Conservation (phyloP, 1,140 invertebrate species). For the Varroa destructor region DNA sequence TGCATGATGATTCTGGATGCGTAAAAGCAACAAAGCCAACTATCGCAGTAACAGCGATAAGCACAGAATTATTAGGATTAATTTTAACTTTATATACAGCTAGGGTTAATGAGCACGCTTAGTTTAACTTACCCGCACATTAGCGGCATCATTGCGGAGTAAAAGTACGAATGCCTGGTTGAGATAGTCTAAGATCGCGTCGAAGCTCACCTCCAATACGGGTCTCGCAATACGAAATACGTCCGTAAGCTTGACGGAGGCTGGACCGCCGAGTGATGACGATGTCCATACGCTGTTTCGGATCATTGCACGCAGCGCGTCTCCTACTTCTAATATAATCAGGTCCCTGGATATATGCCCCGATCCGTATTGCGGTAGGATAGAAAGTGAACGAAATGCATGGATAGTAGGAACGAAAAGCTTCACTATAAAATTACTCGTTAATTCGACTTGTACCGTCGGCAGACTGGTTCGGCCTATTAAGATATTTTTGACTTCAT, state of each 20-base stretch:
- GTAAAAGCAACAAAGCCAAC: too few relatives aligned
- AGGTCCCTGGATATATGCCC: conserved; percentile 7
- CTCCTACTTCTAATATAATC: conserved; percentile 27
- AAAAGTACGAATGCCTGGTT: conserved; percentile 33
- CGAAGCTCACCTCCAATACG: conserved; percentile 30
- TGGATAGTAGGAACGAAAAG: too few relatives aligned
- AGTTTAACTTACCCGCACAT: neutral
- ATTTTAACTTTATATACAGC: too few relatives aligned
- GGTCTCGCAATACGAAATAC: conserved; percentile 26
- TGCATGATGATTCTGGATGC: too few relatives aligned
- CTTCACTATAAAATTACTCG: too few relatives aligned
- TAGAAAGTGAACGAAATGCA: too few relatives aligned
- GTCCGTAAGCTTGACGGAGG: conserved; percentile 17
- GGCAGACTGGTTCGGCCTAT: too few relatives aligned
- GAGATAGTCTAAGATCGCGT: conserved; percentile 32
- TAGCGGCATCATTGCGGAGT: conserved; percentile 5
- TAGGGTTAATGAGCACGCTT: neutral
- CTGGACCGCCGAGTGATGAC: neutral
- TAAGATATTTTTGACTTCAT: too few relatives aligned
- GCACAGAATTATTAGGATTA: too few relatives aligned
- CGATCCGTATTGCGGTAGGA: too few relatives aligned
- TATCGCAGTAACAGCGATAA: too few relatives aligned
- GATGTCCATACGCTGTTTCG: neutral
- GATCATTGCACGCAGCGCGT: conserved; percentile 24
- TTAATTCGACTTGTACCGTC: too few relatives aligned